These are phyloP conservation scores for Olivierus martensii DNA, from an alignment of 1,140 invertebrate species.

Conservation along the genomic window DNA sequence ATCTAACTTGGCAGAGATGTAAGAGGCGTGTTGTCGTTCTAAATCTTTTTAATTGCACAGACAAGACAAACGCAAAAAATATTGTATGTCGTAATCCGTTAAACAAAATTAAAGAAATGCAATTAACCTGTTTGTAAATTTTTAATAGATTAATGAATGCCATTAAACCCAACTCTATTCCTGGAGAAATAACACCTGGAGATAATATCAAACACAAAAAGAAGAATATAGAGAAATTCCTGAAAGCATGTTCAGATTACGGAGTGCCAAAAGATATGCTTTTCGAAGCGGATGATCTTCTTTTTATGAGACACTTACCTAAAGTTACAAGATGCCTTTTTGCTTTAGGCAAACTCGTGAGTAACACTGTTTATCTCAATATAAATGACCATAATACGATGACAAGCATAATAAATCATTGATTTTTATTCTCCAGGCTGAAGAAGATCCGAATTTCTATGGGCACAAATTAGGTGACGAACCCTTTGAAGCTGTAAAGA, in stretches of 20 bases:
- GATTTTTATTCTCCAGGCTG: slow-evolving; percentile 24
- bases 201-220: slow-evolving; percentile 21
- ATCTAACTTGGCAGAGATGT: neutral
- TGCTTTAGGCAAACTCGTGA: slow-evolving; percentile 25
- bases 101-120: too few relatives aligned
- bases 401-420: neutral
- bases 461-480: slow-evolving; percentile 20
- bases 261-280: slow-evolving; percentile 24
- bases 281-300: slow-evolving; percentile 25
- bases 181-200: slow-evolving; percentile 17
- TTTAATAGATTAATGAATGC: slow-evolving; percentile 26
- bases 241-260: slow-evolving; percentile 21
- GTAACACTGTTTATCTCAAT: neutral
- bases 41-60: too few relatives aligned
- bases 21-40: too few relatives aligned
- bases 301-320: slow-evolving; percentile 25
- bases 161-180: slow-evolving; percentile 23
- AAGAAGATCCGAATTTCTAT: slow-evolving; percentile 30
- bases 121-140: too few relatives aligned
- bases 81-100: too few relatives aligned
- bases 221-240: slow-evolving; percentile 24
- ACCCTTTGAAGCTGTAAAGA: slow-evolving; percentile 19
- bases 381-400: neutral
- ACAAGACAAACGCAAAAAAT: too few relatives aligned
- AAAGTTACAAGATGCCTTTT: slow-evolving; percentile 26